Percentiles rank a stretch among this genome's conserved stretches.
Evolutionary conservation across 2,797 vertebrate genomes (phyloP).

Genomic region (Coracias cyanogaster): DNA sequence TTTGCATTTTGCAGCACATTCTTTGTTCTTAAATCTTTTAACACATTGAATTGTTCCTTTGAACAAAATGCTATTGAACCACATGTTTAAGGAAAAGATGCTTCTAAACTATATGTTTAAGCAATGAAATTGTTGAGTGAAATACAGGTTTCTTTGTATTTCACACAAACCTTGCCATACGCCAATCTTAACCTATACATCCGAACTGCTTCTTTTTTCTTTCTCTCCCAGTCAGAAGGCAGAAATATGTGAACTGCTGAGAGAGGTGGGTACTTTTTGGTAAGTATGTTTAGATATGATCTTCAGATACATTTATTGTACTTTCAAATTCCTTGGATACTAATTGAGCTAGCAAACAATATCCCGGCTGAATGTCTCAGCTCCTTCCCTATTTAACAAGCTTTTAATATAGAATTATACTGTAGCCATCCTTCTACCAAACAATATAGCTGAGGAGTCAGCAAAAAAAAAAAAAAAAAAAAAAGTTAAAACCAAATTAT

Average conservation of each 20-base stretch:
- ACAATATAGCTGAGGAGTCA: constrained; percentile 44
- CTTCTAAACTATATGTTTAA: constrained; percentile 61
- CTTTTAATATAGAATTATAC: constrained; percentile 16
- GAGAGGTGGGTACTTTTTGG: constrained; percentile 51
- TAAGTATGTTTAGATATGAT: constrained; percentile 69
- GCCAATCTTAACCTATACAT: constrained; percentile 46
- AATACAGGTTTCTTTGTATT: constrained; percentile 63
- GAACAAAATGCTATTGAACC: constrained; percentile 61
- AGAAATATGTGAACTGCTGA: constrained; percentile 45
- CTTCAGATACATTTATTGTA: constrained; percentile 54
- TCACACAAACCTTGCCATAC: constrained; percentile 30
- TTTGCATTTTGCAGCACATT: constrained; percentile 66
- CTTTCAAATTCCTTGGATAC: constrained; percentile 47
- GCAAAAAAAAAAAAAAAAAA: constrained; percentile 32
- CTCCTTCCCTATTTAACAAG: constrained; percentile 29
- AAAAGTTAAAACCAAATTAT: not conserved
- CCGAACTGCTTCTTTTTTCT: not conserved
- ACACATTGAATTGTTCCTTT: constrained; percentile 63
- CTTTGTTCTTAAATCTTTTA: constrained; percentile 70
- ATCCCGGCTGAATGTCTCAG: constrained; percentile 4
- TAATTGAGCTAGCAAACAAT: constrained; percentile 46
- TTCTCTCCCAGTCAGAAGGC: constrained; percentile 16
- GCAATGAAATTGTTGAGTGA: constrained; percentile 64
- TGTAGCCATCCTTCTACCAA: constrained; percentile 22
- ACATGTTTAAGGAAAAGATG: constrained; percentile 62